Evolutionary conservation across 2,113 vertebrate genomes (phyloP).

Genomic region (Excalfactoria chinensis): DNA sequence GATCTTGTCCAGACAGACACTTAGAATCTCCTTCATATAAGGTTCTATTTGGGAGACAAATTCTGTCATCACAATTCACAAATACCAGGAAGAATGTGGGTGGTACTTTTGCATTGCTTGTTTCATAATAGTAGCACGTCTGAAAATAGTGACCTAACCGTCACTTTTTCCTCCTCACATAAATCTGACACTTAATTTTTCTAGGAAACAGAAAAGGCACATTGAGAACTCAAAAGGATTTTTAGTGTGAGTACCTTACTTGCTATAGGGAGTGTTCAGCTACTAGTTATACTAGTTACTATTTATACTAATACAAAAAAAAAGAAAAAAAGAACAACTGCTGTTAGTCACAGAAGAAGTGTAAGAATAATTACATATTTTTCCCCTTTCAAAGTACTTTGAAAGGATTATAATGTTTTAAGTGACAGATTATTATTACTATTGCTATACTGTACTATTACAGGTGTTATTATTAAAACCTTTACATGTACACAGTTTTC

Average conservation of each 20-base stretch:
- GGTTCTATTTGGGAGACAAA: background rate
- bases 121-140: background rate
- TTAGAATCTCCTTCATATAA: background rate
- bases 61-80: background rate
- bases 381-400: background rate
- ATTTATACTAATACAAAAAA: background rate
- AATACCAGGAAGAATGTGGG: background rate
- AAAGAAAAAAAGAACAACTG: accelerated
- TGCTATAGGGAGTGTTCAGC: background rate
- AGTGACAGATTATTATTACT: background rate
- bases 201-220: background rate
- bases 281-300: background rate
- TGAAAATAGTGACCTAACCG: background rate
- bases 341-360: background rate
- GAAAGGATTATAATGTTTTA: background rate
- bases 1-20: background rate
- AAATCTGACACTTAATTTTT: background rate
- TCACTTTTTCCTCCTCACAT: background rate
- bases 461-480: background rate
- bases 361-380: background rate
- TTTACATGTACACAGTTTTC: background rate
- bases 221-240: background rate
- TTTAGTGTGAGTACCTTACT: background rate
- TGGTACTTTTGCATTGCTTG: background rate
- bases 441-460: background rate